These are phyloP conservation scores for Diabrotica balteata DNA, from an alignment of 2,888 invertebrate genomes.

Conservation along the genomic window DNA sequence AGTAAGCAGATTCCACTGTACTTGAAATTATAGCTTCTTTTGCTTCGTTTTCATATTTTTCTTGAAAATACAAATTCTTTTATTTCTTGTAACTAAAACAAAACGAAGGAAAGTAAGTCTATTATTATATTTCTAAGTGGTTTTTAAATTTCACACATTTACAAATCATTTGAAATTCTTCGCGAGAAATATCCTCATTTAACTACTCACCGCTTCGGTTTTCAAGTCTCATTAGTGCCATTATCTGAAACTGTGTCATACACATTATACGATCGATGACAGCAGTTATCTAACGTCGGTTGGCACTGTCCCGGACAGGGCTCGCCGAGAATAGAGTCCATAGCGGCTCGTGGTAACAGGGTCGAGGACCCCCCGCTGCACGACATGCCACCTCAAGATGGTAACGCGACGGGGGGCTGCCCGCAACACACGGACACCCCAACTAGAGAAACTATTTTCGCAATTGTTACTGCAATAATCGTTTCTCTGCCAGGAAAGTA, in stretches of 20 bases:
- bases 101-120: too few species aligned
- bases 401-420: conserved; percentile 42
- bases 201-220: conserved; percentile 2
- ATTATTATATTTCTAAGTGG: too few species aligned
- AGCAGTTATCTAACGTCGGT: conserved; percentile 26
- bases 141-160: too few species aligned
- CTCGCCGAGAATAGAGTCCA: conserved; percentile 7
- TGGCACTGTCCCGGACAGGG: neutral
- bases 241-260: conserved; percentile 26
- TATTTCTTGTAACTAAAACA: too few species aligned
- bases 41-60: too few species aligned
- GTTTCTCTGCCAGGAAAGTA: neutral
- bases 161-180: too few species aligned
- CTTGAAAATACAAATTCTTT: too few species aligned
- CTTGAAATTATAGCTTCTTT: too few species aligned
- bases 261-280: conserved; percentile 32
- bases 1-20: too few species aligned
- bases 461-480: conserved; percentile 23
- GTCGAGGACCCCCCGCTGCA: conserved; percentile 36
- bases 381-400: conserved; percentile 49
- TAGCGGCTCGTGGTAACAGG: conserved; percentile 16
- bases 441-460: conserved; percentile 39
- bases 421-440: conserved; percentile 42
- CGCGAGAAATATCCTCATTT: neutral
- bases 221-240: conserved; percentile 22